phyloP scores from a whole-genome alignment of 2,113 vertebrate genomes.

The Neogobius melanostomus region DNA sequence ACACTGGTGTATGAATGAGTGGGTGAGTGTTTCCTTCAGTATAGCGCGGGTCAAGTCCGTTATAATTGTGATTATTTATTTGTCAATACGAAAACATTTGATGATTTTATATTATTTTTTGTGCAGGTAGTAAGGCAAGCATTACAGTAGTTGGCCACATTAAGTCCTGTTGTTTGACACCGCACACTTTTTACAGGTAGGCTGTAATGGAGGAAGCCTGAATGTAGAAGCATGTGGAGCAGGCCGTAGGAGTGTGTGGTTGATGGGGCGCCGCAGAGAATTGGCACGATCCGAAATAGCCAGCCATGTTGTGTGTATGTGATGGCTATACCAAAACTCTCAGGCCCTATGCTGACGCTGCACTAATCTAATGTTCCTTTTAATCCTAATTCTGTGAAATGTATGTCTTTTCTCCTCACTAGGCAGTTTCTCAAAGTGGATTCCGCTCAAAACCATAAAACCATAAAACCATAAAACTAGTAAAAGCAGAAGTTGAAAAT shows the following conservation, averaged over 20 bases:
- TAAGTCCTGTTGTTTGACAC: background rate
- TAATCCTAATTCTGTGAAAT: slow-evolving; percentile 26
- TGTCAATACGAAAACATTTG: too few relatives aligned
- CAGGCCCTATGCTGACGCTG: slow-evolving; percentile 47
- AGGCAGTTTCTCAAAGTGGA: background rate
- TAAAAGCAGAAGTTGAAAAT: slow-evolving; percentile 35
- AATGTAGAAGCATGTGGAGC: slow-evolving; percentile 54
- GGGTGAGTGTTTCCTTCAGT: too few relatives aligned
- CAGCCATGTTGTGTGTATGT: slow-evolving; percentile 61
- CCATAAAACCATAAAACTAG: background rate
- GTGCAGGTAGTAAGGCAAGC: too few relatives aligned
- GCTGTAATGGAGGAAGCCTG: slow-evolving; percentile 33
- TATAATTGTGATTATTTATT: too few relatives aligned
- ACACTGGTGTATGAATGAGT: too few relatives aligned
- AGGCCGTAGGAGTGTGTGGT: slow-evolving; percentile 60
- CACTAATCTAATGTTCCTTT: slow-evolving; percentile 57
- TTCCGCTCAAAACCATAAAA: background rate
- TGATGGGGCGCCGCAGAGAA: slow-evolving; percentile 26
- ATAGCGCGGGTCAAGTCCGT: too few relatives aligned
- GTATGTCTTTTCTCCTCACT: slow-evolving; percentile 5
- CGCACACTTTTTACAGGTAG: slow-evolving; percentile 1
- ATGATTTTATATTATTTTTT: too few relatives aligned
- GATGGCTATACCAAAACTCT: slow-evolving; percentile 43
- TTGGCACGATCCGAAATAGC: slow-evolving; percentile 63
- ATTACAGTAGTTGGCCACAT: background rate